phyloP scores from a whole-genome alignment of 2,113 vertebrate genomes.

The Nipponia nippon region DNA sequence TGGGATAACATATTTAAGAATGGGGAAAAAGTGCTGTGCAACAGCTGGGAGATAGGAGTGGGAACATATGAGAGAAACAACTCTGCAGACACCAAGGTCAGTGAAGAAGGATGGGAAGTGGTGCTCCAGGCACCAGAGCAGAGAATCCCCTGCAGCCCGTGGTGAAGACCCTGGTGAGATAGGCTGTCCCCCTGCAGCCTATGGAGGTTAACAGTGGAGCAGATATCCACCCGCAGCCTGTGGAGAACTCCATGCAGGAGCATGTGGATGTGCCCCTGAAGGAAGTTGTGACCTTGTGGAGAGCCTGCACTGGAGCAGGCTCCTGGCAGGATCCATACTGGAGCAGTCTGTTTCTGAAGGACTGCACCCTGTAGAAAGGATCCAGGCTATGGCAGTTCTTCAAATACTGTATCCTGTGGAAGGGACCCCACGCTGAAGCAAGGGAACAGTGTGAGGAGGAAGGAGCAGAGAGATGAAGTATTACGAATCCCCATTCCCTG shows the following conservation, averaged over 20 bases:
- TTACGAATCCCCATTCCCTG: fast-evolving
- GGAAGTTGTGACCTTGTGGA: fast-evolving
- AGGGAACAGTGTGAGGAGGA: background rate
- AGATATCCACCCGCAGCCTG: background rate
- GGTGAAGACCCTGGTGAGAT: background rate
- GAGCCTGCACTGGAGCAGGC: background rate
- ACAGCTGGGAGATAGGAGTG: background rate
- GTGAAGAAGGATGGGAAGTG: background rate
- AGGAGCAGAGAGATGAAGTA: fast-evolving
- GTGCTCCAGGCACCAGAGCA: fast-evolving
- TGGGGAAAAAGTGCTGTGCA: fast-evolving
- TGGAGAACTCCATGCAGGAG: fast-evolving
- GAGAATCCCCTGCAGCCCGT: background rate
- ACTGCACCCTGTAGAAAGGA: background rate
- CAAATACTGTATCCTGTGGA: background rate
- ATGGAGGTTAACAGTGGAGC: background rate
- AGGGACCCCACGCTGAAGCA: background rate
- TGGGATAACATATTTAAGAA: background rate
- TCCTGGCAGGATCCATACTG: background rate
- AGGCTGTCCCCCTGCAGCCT: background rate
- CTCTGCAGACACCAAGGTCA: background rate
- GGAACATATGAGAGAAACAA: background rate
- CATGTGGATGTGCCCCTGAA: fast-evolving
- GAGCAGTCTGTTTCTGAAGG: background rate
- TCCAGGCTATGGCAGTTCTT: background rate